Evolutionary conservation across 2,888 invertebrate genomes (phyloP).

Genomic region (Brassicogethes aeneus): DNA sequence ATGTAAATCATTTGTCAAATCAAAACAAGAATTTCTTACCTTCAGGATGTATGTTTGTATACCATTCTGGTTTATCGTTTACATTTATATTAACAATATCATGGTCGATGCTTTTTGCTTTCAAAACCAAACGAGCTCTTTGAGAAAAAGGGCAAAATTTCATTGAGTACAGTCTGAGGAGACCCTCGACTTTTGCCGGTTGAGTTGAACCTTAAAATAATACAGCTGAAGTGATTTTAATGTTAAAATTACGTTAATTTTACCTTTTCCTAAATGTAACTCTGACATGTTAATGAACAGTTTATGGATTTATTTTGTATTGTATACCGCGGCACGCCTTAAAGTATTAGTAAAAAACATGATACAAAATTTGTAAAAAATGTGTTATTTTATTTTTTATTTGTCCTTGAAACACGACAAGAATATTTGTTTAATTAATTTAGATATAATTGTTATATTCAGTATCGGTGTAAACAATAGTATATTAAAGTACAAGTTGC

Average conservation of each 20-base stretch:
- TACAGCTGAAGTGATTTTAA: constrained; percentile 1
- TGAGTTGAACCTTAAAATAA: constrained; percentile 51
- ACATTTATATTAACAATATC: constrained; percentile 68
- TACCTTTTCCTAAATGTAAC: background rate
- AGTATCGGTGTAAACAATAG: too few relatives aligned
- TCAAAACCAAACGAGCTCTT: constrained; percentile 61
- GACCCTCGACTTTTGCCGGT: constrained; percentile 53
- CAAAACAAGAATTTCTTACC: too few relatives aligned
- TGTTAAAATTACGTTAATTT: constrained; percentile 1
- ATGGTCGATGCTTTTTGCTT: constrained; percentile 67
- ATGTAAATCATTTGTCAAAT: too few relatives aligned
- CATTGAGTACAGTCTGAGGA: constrained; percentile 72
- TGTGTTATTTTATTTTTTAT: too few relatives aligned
- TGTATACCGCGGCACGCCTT: too few relatives aligned
- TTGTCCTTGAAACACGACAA: too few relatives aligned
- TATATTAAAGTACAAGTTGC: too few relatives aligned
- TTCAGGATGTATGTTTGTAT: constrained; percentile 51
- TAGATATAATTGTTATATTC: too few relatives aligned
- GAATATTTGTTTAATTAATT: too few relatives aligned
- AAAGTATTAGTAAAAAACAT: too few relatives aligned
- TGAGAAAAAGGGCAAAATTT: constrained; percentile 79
- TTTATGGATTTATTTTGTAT: too few relatives aligned
- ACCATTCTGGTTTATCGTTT: constrained; percentile 77
- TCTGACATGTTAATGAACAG: background rate
- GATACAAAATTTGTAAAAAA: too few relatives aligned